phyloP scores from a whole-genome alignment of 2,797 vertebrate genomes.

The Macropodus opercularis region DNA sequence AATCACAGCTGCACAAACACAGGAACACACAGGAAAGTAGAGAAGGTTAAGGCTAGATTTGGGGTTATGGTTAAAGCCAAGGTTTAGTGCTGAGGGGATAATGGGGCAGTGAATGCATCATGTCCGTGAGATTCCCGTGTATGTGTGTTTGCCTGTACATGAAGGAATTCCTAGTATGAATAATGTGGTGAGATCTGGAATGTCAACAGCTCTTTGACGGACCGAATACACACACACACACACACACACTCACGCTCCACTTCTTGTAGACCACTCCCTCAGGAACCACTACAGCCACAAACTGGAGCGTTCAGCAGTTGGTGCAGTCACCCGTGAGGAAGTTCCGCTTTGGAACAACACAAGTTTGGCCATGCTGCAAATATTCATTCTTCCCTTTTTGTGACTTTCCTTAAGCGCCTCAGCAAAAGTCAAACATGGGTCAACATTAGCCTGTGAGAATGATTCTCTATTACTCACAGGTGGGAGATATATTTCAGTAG shows the following conservation, averaged over 20 bases:
- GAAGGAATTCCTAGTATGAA: constrained; percentile 75
- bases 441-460: not conserved
- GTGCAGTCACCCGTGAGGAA: constrained; percentile 34
- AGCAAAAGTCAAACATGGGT: not conserved
- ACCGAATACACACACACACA: constrained; percentile 12
- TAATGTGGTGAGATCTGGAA: constrained; percentile 68
- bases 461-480: not conserved
- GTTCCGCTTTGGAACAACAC: constrained; percentile 29
- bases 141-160: constrained; percentile 16
- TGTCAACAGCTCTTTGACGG: constrained; percentile 54
- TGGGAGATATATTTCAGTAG: constrained; percentile 2
- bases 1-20: constrained; percentile 18
- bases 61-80: not conserved
- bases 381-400: not conserved
- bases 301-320: constrained; percentile 33
- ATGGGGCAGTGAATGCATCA: not conserved
- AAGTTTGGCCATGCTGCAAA: constrained; percentile 3
- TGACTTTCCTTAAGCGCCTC: constrained; percentile 1
- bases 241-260: constrained; percentile 15
- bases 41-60: not conserved
- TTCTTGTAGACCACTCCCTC: constrained; percentile 59
- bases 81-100: not conserved
- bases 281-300: constrained; percentile 54
- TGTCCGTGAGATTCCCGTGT: not conserved
- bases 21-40: no score